phyloP scores from a whole-genome alignment of 1,140 invertebrate genomes.

The Sminthurides bifidus region DNA sequence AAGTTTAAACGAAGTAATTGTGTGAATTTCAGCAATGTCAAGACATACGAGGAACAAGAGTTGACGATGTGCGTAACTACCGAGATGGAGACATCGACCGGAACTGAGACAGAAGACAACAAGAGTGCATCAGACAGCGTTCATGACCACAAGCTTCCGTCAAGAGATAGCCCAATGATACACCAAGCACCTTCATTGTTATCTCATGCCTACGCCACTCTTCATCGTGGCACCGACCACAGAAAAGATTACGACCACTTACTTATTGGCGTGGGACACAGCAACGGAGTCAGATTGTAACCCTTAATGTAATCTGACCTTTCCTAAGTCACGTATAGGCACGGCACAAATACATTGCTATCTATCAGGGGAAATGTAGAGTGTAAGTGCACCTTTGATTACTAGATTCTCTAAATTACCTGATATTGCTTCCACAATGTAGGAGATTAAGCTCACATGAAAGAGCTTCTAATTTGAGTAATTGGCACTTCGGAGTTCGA shows the following conservation, averaged over 20 bases:
- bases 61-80: constrained; percentile 84
- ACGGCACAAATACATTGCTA: no score
- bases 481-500: no score
- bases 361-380: no score
- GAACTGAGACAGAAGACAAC: constrained; percentile 24
- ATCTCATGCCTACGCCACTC: constrained; percentile 29
- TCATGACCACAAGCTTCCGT: neutral
- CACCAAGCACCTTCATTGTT: constrained; percentile 26
- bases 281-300: no score
- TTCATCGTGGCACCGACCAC: constrained; percentile 25
- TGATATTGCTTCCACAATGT: no score
- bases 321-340: no score
- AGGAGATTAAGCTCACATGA: no score
- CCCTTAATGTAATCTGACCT: no score
- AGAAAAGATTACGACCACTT: constrained; percentile 30
- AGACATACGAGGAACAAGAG: constrained; percentile 84
- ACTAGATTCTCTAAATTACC: no score
- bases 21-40: constrained; percentile 53
- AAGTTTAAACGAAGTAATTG: constrained; percentile 8
- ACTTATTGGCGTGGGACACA: no score
- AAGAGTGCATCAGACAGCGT: constrained; percentile 11
- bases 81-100: constrained; percentile 48
- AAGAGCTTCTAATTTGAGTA: no score
- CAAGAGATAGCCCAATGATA: neutral
- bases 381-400: no score